Evolutionary conservation across 2,888 invertebrate genomes (phyloP).

Genomic region (Drosophila antonietae): DNA sequence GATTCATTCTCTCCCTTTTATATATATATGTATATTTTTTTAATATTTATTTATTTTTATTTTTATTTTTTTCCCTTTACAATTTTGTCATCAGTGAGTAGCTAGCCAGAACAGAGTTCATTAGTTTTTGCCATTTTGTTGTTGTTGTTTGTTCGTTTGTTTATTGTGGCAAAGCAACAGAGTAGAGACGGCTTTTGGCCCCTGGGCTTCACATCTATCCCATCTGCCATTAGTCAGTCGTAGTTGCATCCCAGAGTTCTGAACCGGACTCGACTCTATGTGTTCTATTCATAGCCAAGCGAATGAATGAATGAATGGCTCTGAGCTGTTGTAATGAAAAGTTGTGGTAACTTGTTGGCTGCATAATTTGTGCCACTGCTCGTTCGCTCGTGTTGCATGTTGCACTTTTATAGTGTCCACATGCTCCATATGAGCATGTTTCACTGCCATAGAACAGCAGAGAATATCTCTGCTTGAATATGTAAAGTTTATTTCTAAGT

Average conservation of each 20-base stretch:
- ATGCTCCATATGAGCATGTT: not conserved
- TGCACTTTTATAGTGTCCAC: slow-evolving; percentile 49
- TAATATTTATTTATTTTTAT: not conserved
- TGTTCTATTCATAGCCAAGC: slow-evolving; percentile 26
- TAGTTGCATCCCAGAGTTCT: slow-evolving; percentile 2
- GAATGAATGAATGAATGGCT: slow-evolving; percentile 42
- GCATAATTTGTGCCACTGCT: slow-evolving; percentile 42
- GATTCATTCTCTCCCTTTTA: slow-evolving; percentile 4
- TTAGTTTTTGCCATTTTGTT: slow-evolving; percentile 58
- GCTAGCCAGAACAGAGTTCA: slow-evolving; percentile 63
- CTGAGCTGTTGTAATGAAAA: slow-evolving; percentile 65
- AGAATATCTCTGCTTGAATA: not conserved
- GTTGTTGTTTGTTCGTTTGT: slow-evolving; percentile 22
- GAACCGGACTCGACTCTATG: not conserved
- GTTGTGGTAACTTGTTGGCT: slow-evolving; percentile 57
- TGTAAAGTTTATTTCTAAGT: not conserved
- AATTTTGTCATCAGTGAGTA: slow-evolving; percentile 42
- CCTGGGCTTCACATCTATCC: slow-evolving; percentile 16
- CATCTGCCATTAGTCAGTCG: slow-evolving; percentile 32
- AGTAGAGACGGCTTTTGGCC: slow-evolving; percentile 17
- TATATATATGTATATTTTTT: not conserved
- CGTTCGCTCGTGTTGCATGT: slow-evolving; percentile 31
- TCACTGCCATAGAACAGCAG: not conserved
- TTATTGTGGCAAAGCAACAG: slow-evolving; percentile 41
- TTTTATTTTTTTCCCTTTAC: slow-evolving; percentile 8